Base-by-base conservation (phyloP, 1,140 invertebrate species). In the Lethocerus indicus region DNA sequence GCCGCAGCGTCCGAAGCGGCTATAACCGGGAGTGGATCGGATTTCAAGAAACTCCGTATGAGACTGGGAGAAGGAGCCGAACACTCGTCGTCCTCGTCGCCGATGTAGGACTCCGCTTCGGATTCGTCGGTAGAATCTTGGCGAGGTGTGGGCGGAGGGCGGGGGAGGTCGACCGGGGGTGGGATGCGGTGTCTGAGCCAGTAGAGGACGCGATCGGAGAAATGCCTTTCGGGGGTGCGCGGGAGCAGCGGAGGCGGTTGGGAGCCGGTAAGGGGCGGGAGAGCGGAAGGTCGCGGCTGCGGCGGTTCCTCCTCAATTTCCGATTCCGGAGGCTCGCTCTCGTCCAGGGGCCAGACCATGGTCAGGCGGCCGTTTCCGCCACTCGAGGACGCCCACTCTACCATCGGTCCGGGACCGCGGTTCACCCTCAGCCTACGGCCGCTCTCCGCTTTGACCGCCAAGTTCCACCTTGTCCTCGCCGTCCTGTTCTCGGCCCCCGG, bases 1-100 rank as follows among this genome's bases (percentile, higher is more conserved):
- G 47, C 2, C n/a, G 9, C 2, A 16, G 46, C 29, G 54, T 56
- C 13, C 53, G 40, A 2, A 53, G 47, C 0, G 49, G 37, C 56
- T 54, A 60, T 23, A 6, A 9, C 18, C 3, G 13, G 13, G 3
- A 25, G 41, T 9, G 7, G 12, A 16, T 16, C 5, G 5, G 6
- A 20, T 7, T 16, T 16, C 7, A 16, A 16, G 7, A 9, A 12
- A 9, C 12, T 25, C 5, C 23, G 41, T 13, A 25, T 25, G 26
- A 43, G 41, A 16, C 21, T 9, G 5, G 41, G 16, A 14, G 13
- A 12, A 6, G 9, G 13, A 9, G 7, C 18, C 21, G 39, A 40
- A 16, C 21, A 7, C 6, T n/a, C n/a, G n/a, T n/a, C n/a, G n/a
- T n/a, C n/a, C n/a, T n/a, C n/a, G n/a, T n/a, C n/a, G n/a, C n/a